Base-by-base conservation (phyloP, 2,113 vertebrate species). In the Chelonoidis abingdonii region DNA sequence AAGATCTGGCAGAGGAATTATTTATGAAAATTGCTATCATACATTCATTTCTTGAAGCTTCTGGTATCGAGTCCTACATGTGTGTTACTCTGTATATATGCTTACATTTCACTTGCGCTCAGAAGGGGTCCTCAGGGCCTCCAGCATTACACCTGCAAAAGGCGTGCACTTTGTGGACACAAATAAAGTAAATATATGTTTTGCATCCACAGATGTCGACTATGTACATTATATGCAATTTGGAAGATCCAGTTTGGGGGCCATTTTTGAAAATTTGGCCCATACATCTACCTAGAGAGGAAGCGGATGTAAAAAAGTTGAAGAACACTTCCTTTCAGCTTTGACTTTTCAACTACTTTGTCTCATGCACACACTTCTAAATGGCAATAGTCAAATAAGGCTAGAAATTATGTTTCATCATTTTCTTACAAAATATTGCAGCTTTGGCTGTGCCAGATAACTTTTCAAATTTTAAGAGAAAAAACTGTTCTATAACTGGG, bases 331-430 rank as follows among this genome's bases (percentile, higher is more conserved):
- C 84, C 27, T 90, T 80, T 57, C 31, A 87, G 24, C 2, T 89
- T 91, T 88, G 65, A 83, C 29, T 35, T 35, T 56, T 5, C 16
- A 81, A 8, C 6, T 59, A 47, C 9, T 14, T 80, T 92, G 9
- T 75, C 44, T 38, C 35, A 69, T 19, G n/a, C 5, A 62, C 27
- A 49, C 50, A 35, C 8, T 89, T 27, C n/a, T 65, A 65, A 12
- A 79, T 57, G 52, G 75, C 81, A 91, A 9, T 5, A 95, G 72
- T 75, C 16, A 83, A 83, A 84, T 83, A 88, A 59, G 94, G 62
- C 52, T 80, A 91, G 44, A 92, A 82, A 86, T 82, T 21, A 21
- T 62, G 3, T 84, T 82, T 50, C n/a, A 83, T 9, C 89, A 25
- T 86, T 54, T 19, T 87, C 93, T 91, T 84, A 16, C 56, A 56